A percentile compares a stretch with the other conserved stretches of the same genome.
phyloP scores from a whole-genome alignment of 2,797 vertebrate genomes.

The Lepidocolaptes lacrymiger region DNA sequence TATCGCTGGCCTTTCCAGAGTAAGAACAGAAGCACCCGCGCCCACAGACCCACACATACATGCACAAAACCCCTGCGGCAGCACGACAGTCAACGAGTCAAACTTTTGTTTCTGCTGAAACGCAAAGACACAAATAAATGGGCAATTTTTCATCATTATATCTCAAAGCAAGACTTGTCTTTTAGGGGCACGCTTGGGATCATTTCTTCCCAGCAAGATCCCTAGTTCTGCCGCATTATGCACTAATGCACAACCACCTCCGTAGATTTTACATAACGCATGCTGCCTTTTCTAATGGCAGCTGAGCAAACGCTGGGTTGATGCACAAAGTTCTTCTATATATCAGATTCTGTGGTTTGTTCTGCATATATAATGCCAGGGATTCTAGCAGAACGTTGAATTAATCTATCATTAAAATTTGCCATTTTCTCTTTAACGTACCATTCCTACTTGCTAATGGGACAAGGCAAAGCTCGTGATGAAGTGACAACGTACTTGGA shows the following conservation, averaged over 20 bases:
- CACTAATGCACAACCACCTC: conserved; percentile 30
- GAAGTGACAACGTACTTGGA: conserved; percentile 44
- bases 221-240: conserved; percentile 58
- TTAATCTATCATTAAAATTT: conserved; percentile 53
- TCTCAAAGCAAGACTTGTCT: conserved; percentile 75
- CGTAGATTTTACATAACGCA: conserved; percentile 59
- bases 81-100: conserved; percentile 26
- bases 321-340: not conserved
- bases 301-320: conserved; percentile 30
- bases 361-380: conserved; percentile 16
- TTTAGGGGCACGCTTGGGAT: conserved; percentile 78
- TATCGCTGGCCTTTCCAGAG: conserved; percentile 63
- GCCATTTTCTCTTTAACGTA: conserved; percentile 46
- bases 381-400: conserved; percentile 42
- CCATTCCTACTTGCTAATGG: conserved; percentile 63
- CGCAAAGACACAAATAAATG: conserved; percentile 63
- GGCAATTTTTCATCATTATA: conserved; percentile 83
- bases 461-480: conserved; percentile 70
- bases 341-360: conserved; percentile 27
- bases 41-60: not conserved
- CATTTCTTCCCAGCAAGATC: conserved; percentile 80
- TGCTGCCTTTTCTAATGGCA: conserved; percentile 50
- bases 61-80: not conserved
- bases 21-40: not conserved
- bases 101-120: conserved; percentile 70